Conservation (phyloP, 1,140 invertebrate genomes). For the Myzus persicae region DNA sequence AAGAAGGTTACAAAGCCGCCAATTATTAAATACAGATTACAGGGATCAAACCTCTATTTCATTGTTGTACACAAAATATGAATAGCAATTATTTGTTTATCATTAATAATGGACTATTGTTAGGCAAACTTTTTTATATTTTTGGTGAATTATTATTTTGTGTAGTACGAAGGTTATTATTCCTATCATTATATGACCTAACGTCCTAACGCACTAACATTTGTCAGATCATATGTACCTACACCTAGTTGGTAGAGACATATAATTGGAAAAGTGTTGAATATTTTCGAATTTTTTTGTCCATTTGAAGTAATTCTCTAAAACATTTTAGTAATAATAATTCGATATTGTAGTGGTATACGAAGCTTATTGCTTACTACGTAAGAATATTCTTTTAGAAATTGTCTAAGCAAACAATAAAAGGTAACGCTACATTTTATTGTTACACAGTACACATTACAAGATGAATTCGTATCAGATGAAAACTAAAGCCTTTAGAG, state of each 20-base stretch:
- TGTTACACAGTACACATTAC: no score
- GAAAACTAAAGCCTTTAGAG: no score
- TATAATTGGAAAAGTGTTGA: neutral
- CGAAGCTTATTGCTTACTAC: neutral
- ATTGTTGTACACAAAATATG: neutral
- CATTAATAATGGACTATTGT: neutral
- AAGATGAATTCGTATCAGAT: no score
- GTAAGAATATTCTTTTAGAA: neutral
- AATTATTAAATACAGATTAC: neutral
- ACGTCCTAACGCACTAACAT: neutral
- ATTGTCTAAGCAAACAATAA: neutral
- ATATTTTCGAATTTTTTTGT: neutral
- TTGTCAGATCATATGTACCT: neutral
- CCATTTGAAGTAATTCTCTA: no score
- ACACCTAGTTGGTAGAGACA: neutral
- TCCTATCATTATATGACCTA: neutral
- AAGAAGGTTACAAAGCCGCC: neutral
- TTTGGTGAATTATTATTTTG: neutral
- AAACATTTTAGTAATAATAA: no score
- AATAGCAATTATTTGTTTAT: no score
- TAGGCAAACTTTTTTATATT: neutral
- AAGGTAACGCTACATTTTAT: no score
- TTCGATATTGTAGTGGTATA: neutral
- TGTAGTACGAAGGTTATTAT: neutral
- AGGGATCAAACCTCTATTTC: neutral